Percentiles rank a stretch among this genome's conserved stretches.
These are phyloP conservation scores for Holotrichia oblita DNA, from an alignment of 1,140 invertebrate species.

Conservation along the genomic window DNA sequence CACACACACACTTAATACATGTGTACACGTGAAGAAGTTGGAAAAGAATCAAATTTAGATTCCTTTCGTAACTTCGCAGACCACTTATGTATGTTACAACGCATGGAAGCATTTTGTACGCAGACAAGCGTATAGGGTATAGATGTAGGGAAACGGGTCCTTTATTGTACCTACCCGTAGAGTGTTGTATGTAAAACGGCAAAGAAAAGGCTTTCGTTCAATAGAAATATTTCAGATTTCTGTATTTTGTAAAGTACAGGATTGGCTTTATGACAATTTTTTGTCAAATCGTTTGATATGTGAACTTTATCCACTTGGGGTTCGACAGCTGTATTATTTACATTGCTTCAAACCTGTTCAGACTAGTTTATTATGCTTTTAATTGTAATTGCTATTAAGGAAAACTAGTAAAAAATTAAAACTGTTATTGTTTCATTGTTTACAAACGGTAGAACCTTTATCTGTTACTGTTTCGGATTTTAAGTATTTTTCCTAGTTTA, in stretches of 20 bases:
- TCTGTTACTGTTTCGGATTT: too few relatives aligned
- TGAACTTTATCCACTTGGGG: too few relatives aligned
- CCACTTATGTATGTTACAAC: not conserved
- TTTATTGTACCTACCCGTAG: conserved; percentile 15
- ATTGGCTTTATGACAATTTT: not conserved
- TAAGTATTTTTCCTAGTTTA: too few relatives aligned
- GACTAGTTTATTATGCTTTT: too few relatives aligned
- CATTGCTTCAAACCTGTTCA: too few relatives aligned
- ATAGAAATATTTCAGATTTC: conserved; percentile 25
- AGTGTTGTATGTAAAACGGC: conserved; percentile 18
- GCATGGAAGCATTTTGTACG: conserved; percentile 9
- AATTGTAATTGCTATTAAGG: too few relatives aligned
- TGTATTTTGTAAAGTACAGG: not conserved
- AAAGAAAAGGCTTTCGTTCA: not conserved
- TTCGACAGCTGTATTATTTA: too few relatives aligned
- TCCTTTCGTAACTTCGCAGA: not conserved
- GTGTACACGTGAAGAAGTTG: not conserved
- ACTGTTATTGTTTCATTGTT: too few relatives aligned
- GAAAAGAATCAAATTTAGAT: not conserved
- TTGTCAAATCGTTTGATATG: too few relatives aligned
- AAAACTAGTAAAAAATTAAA: too few relatives aligned
- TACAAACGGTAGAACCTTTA: too few relatives aligned
- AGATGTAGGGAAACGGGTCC: not conserved
- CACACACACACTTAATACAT: not conserved
- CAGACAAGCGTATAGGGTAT: not conserved